A percentile compares a stretch with the other conserved stretches of the same genome.
These are phyloP conservation scores for Furnarius figulus DNA, from an alignment of 2,113 vertebrate species.

Conservation along the genomic window DNA sequence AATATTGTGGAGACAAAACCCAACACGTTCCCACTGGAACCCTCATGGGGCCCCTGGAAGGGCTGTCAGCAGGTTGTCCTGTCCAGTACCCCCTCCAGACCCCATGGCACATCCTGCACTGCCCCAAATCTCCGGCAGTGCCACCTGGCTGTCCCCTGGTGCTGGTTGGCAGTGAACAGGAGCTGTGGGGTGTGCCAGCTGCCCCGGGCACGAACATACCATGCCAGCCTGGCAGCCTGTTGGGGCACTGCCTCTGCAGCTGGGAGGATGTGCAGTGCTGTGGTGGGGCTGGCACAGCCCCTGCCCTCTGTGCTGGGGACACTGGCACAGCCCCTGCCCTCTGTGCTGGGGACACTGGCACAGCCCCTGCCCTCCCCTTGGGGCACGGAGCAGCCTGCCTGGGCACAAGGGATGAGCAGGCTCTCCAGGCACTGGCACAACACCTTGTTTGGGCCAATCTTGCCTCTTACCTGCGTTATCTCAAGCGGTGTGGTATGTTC, in stretches of 20 bases:
- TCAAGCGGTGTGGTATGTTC: neutral
- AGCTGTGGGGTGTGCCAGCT: constrained; percentile 5
- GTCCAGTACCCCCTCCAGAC: neutral
- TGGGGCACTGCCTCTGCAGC: neutral
- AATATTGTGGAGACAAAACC: neutral
- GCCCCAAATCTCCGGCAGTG: neutral
- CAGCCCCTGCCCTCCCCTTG: constrained; percentile 17
- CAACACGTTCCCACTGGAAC: neutral
- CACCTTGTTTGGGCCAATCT: neutral
- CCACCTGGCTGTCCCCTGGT: neutral
- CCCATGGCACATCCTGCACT: fast-evolving
- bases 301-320: too few species aligned
- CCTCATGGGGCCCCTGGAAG: neutral
- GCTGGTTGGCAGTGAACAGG: neutral
- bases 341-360: neutral
- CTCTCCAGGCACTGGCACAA: neutral
- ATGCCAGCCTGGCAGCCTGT: neutral
- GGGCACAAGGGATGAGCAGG: neutral
- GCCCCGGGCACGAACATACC: neutral
- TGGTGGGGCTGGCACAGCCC: neutral
- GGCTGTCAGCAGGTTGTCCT: neutral
- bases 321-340: too few species aligned
- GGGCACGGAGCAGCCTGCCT: neutral
- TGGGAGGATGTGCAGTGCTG: neutral
- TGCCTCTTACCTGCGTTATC: neutral